Base-by-base conservation (phyloP, 2,888 invertebrate species). In the Nomada fabriciana region DNA sequence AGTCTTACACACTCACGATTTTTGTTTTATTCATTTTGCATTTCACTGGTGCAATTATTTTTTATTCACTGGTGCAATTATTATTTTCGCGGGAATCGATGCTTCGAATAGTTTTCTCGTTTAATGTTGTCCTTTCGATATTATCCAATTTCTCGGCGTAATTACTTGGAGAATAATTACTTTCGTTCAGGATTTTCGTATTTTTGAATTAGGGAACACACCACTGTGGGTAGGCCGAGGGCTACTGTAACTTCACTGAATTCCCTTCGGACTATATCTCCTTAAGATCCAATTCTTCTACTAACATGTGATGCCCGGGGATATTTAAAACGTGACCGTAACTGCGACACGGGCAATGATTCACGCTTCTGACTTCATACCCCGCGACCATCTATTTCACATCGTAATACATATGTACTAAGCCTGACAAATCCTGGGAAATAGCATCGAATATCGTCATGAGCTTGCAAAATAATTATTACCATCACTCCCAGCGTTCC, bases 301-400 rank as follows among this genome's bases (percentile, higher is more conserved):
- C 47, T 15, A 13, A 15, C 64, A 25, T 7, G 42, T 23, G 15
- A 64, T 64, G 15, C 15, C 25, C 13, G 25, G 9, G 47, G 47
- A 47, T 64, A 64, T 15, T 50, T 25, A 2, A 64, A 36, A 36
- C 57, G 11, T 59, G 47, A 57, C 36, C 20, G 20, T 47, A 67
- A 36, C 47, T 10, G 15, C 55, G 5, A 7, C 73, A 29, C 18
- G 23, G 15, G 7, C 47, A 29, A 20, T 73, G 60, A 68, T 53
- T 68, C 75, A 59, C 36, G 43, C 47, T 18, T 50, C 47, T 59
- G 67, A 73, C 47, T 43, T 59, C 73, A 67, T 57, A 23, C 53
- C 20, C 64, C 72, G 15, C 47, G 5, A 20, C 43, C 43, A 53
- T 53, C 55, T 72, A 64, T 64, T 72, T 72, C 29, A 1, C 55